phyloP scores from a whole-genome alignment of 2,888 invertebrate genomes.

The Agriopis aurantiaria region DNA sequence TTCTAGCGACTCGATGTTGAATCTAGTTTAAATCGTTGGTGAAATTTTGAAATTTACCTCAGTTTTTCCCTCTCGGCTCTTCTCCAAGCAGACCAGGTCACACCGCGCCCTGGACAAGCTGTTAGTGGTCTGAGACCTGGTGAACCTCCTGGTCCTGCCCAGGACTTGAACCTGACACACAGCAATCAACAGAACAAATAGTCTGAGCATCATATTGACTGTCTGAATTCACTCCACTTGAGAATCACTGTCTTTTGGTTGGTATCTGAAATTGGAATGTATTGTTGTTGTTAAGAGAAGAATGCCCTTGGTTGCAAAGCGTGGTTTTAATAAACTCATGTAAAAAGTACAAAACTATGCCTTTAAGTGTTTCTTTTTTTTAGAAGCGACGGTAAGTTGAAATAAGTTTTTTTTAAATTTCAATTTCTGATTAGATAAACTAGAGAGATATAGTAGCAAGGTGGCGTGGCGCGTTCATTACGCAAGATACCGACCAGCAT shows the following conservation, averaged over 20 bases:
- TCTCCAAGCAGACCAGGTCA: conserved; percentile 85
- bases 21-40: not conserved
- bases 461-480: too few species aligned
- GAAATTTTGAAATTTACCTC: conserved; percentile 60
- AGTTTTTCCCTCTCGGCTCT: conserved; percentile 68
- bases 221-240: conserved; percentile 37
- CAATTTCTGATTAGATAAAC: too few species aligned
- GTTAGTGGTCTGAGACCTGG: conserved; percentile 79
- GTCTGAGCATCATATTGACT: conserved; percentile 64
- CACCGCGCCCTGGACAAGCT: conserved; percentile 87
- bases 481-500: too few species aligned
- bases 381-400: too few species aligned
- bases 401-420: too few species aligned
- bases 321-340: too few species aligned
- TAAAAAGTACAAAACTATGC: too few species aligned
- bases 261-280: conserved; percentile 26
- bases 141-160: conserved; percentile 68
- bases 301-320: not conserved
- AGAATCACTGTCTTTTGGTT: conserved; percentile 16
- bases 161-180: conserved; percentile 59
- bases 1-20: too few species aligned
- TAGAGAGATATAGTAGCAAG: too few species aligned
- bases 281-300: not conserved
- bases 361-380: too few species aligned
- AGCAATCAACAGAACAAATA: conserved; percentile 61